These are phyloP conservation scores for Pygoscelis adeliae DNA, from an alignment of 2,113 vertebrate genomes.

Conservation along the genomic window DNA sequence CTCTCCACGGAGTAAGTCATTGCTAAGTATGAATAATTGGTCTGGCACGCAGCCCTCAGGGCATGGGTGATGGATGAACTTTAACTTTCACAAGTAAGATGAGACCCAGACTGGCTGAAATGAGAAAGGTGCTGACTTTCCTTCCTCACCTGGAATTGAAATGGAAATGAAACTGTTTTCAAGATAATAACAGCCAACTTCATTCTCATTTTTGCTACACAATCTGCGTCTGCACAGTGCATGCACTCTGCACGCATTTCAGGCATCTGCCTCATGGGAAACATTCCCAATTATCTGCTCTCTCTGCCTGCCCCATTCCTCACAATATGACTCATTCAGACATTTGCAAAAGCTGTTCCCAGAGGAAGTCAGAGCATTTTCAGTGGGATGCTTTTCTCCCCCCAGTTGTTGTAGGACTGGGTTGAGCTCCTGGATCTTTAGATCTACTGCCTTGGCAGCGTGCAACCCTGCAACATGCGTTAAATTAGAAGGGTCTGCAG, in stretches of 20 bases:
- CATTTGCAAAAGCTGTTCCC: neutral
- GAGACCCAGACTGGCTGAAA: neutral
- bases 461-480: neutral
- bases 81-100: neutral
- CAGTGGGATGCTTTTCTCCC: neutral
- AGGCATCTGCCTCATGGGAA: neutral
- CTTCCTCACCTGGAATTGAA: constrained; percentile 20
- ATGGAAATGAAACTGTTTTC: constrained; percentile 4
- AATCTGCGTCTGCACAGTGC: neutral
- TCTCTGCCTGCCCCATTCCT: neutral
- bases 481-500: neutral
- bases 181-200: neutral
- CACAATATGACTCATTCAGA: neutral
- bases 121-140: constrained; percentile 4
- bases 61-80: neutral
- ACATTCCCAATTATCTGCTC: neutral
- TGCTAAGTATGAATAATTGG: neutral
- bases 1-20: neutral
- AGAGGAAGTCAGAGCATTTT: neutral
- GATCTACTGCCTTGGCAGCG: neutral
- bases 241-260: neutral
- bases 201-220: neutral
- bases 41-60: neutral
- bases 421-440: neutral
- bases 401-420: neutral